These are phyloP conservation scores for Synanthedon vespiformis DNA, from an alignment of 2,888 invertebrate genomes.

Conservation along the genomic window DNA sequence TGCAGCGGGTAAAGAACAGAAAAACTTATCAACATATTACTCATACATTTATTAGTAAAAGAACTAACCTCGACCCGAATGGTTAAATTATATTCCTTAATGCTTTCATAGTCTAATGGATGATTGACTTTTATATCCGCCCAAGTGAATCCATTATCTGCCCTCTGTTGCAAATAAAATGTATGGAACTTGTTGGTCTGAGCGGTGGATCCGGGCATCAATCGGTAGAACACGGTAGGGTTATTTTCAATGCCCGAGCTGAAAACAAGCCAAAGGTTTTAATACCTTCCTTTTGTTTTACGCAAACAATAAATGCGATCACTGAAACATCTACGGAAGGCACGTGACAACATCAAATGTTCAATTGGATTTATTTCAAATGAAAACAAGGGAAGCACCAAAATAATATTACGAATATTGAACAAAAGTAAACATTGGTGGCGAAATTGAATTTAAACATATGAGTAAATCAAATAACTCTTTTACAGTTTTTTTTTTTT, in stretches of 20 bases:
- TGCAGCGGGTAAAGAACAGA: not conserved
- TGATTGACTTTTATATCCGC: slow-evolving; percentile 97
- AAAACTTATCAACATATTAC: not conserved
- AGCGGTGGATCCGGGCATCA: slow-evolving; percentile 95
- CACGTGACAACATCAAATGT: slow-evolving; percentile 36
- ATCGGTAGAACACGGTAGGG: slow-evolving; percentile 93
- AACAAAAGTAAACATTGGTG: not conserved
- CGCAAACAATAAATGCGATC: slow-evolving; percentile 3
- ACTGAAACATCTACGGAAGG: slow-evolving; percentile 22
- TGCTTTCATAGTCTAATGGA: slow-evolving; percentile 93
- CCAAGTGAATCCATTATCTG: slow-evolving; percentile 93
- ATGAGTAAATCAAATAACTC: slow-evolving; percentile 2
- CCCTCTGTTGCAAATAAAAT: slow-evolving; percentile 94
- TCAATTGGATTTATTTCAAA: slow-evolving; percentile 7
- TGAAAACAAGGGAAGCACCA: slow-evolving; percentile 2
- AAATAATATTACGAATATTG: slow-evolving; percentile 5
- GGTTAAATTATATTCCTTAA: slow-evolving; percentile 95
- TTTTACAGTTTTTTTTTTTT: slow-evolving; percentile 1
- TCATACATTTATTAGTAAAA: not conserved
- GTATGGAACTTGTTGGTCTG: slow-evolving; percentile 97
- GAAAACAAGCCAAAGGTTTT: slow-evolving; percentile 44
- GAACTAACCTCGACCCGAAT: slow-evolving; percentile 92
- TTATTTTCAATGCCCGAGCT: slow-evolving; percentile 97
- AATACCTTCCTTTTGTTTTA: slow-evolving; percentile 15
- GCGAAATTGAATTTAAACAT: not conserved